Evolutionary conservation across 92 coral and sea anemone genomes (phyloP).

Genomic region (Epizoanthus ramosus): DNA sequence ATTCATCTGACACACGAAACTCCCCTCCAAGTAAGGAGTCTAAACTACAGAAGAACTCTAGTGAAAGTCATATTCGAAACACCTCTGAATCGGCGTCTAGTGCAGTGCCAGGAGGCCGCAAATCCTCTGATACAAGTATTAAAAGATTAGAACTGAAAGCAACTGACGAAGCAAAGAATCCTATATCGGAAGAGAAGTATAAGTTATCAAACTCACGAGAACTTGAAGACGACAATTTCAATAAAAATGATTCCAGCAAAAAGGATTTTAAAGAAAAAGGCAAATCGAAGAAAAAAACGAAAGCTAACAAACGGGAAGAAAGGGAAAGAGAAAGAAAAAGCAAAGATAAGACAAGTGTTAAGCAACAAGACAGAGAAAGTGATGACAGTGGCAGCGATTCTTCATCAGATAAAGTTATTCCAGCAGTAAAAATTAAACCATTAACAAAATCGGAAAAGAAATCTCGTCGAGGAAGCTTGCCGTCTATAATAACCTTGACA

Average conservation of each 20-base stretch:
- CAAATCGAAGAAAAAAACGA: constrained; percentile 78
- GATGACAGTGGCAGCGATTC: constrained; percentile 84
- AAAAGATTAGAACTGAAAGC: constrained; percentile 39
- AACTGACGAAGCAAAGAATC: constrained; percentile 32
- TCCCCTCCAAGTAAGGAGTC: neutral
- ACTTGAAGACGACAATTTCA: constrained; percentile 33
- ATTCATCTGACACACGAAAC: constrained; percentile 21
- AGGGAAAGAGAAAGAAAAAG: constrained; percentile 57
- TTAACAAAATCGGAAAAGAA: constrained; percentile 61
- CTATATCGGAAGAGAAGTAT: constrained; percentile 48
- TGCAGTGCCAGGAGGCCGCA: constrained; percentile 24
- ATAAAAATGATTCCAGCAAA: constrained; percentile 28
- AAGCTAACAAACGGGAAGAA: constrained; percentile 72
- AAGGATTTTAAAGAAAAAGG: constrained; percentile 79
- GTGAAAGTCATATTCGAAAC: constrained; percentile 43
- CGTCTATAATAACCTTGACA: constrained; percentile 38
- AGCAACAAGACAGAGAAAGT: constrained; percentile 72
- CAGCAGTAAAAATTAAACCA: constrained; percentile 64
- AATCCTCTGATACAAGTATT: constrained; percentile 12
- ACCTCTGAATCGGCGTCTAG: constrained; percentile 33
- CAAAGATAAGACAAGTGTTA: constrained; percentile 47
- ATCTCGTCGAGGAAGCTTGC: constrained; percentile 67
- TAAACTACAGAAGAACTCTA: constrained; percentile 29
- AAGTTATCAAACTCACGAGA: neutral
- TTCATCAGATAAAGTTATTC: constrained; percentile 64